These are phyloP conservation scores for Bombyx mandarina DNA, from an alignment of 1,140 invertebrate species.

Conservation along the genomic window DNA sequence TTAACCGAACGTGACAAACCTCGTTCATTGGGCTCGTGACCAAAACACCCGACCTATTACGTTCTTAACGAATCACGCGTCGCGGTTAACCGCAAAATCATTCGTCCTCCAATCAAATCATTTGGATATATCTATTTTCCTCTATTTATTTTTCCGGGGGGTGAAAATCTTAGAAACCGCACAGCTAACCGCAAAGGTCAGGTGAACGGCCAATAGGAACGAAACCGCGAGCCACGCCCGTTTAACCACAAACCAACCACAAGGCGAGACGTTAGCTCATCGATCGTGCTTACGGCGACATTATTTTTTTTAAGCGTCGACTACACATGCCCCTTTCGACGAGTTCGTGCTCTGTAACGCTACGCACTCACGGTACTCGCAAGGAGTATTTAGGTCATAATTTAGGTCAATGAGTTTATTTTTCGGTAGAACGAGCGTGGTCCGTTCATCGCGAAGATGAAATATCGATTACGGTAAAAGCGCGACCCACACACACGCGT, in stretches of 20 bases:
- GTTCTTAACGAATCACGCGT: conserved; percentile 61
- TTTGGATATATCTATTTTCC: conserved; percentile 45
- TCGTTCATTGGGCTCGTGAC: not conserved
- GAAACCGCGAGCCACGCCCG: conserved; percentile 64
- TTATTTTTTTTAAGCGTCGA: conserved; percentile 41
- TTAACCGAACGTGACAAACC: too few species aligned
- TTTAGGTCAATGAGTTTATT: too few species aligned
- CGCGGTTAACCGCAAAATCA: conserved; percentile 65
- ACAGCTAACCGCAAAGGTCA: conserved; percentile 67
- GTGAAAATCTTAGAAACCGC: conserved; percentile 70
- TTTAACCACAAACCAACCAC: conserved; percentile 67
- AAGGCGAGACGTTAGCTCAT: conserved; percentile 64
- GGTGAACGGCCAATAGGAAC: conserved; percentile 63
- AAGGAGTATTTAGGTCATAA: not conserved
- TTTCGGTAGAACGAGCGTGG: not conserved
- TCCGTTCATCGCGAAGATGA: conserved; percentile 54
- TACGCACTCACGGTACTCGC: too few species aligned
- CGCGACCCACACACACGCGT: conserved; percentile 44
- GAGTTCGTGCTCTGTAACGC: too few species aligned
- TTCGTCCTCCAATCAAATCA: conserved; percentile 44
- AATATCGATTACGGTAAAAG: conserved; percentile 66
- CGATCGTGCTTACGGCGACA: conserved; percentile 43
- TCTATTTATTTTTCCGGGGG: conserved; percentile 63
- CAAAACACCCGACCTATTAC: conserved; percentile 40
- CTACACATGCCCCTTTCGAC: too few species aligned